Conservation (phyloP, 2,888 invertebrate genomes). For the Sepiola atlantica region DNA sequence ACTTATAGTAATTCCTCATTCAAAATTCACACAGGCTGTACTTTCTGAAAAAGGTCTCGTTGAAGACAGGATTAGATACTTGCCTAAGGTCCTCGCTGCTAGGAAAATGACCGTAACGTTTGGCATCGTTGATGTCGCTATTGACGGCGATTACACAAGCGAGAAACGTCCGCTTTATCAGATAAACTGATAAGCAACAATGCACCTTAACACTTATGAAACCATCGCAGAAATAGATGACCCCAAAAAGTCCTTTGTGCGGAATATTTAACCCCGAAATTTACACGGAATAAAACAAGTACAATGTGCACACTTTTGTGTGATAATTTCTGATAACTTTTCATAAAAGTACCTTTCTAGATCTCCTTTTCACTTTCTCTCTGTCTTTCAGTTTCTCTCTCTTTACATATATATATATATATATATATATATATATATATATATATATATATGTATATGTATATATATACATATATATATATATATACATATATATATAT, state of each 20-base stretch:
- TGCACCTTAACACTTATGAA: neutral
- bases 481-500: no score
- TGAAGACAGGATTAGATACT: neutral
- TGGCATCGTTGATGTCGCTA: neutral
- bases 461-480: no score
- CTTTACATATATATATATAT: no score
- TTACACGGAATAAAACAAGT: neutral
- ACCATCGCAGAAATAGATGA: neutral
- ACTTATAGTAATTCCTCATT: neutral
- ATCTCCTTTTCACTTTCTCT: no score
- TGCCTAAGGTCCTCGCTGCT: neutral
- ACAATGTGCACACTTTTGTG: neutral
- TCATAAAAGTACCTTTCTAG: no score
- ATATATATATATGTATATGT: no score
- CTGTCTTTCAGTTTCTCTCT: no score
- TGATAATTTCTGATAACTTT: neutral
- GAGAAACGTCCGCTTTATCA: neutral
- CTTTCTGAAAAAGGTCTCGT: neutral
- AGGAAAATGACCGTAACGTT: neutral
- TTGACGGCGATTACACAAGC: neutral
- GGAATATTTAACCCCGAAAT: neutral
- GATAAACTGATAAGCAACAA: neutral
- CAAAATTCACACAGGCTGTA: neutral
- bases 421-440: no score
- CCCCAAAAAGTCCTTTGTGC: neutral